These are phyloP conservation scores for Halocaridina rubra DNA, from an alignment of 2,888 invertebrate genomes.

Conservation along the genomic window DNA sequence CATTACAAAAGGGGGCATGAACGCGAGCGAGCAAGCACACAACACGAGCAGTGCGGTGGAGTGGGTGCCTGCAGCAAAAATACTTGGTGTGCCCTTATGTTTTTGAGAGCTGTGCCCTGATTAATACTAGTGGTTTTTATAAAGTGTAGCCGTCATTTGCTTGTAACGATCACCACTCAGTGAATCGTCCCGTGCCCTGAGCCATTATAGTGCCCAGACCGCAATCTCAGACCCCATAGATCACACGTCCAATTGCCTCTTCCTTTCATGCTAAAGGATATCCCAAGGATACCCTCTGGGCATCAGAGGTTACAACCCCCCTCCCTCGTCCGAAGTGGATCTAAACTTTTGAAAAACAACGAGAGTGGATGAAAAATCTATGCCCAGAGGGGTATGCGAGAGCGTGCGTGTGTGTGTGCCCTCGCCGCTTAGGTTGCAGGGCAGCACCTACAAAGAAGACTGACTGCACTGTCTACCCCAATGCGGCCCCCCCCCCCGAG, in stretches of 20 bases:
- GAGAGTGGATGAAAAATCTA: conserved; percentile 50
- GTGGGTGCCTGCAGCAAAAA: conserved; percentile 57
- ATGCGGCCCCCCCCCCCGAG: not conserved
- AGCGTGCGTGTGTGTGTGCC: conserved; percentile 37
- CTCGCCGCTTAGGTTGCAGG: conserved; percentile 32
- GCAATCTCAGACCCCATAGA: not conserved
- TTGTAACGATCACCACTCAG: conserved; percentile 35
- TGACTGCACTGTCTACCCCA: conserved; percentile 29
- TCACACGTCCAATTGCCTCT: not conserved
- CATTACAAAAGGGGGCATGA: too few relatives aligned
- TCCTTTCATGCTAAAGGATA: not conserved
- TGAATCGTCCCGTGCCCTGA: not conserved
- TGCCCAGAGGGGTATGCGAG: too few relatives aligned
- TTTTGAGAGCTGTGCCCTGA: conserved; percentile 55
- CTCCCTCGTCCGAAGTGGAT: conserved; percentile 32
- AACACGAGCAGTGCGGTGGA: conserved; percentile 55
- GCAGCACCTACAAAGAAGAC: conserved; percentile 50
- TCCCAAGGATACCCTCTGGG: conserved; percentile 38
- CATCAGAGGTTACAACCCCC: conserved; percentile 19
- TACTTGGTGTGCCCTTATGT: conserved; percentile 55
- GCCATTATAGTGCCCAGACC: not conserved
- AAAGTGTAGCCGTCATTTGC: conserved; percentile 55
- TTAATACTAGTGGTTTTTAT: conserved; percentile 57
- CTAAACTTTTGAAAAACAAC: conserved; percentile 37
- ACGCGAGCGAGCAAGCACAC: too few relatives aligned